Percentiles rank a stretch among this genome's conserved stretches.
These are phyloP conservation scores for Pachypsylla venusta DNA, from an alignment of 1,140 invertebrate genomes.

Conservation along the genomic window DNA sequence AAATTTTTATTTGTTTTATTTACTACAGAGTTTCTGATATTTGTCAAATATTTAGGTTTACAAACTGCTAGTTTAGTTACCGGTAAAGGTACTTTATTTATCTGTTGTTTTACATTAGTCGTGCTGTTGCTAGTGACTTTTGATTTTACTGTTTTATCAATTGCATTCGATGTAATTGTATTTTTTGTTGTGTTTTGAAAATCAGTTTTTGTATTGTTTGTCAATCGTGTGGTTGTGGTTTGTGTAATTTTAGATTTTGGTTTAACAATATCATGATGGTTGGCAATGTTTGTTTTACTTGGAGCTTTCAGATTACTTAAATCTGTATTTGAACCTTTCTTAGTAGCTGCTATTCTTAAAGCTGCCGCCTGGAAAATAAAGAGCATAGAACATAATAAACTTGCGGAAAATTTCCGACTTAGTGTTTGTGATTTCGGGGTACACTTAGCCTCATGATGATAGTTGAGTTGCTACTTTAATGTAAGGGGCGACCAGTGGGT, in stretches of 20 bases:
- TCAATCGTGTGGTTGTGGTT: background rate
- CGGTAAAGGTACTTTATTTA: background rate
- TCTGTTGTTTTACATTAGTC: background rate
- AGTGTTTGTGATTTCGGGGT: no score
- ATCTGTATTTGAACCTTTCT: background rate
- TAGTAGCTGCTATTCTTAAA: background rate
- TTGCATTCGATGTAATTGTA: background rate
- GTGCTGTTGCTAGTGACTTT: background rate
- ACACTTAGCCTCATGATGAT: no score
- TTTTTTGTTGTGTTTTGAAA: background rate
- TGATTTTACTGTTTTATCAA: no score
- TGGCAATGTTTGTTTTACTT: background rate
- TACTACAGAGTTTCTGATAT: background rate
- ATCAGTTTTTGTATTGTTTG: background rate
- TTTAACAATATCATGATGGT: background rate
- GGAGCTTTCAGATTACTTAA: background rate
- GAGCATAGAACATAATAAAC: no score
- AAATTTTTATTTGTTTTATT: background rate
- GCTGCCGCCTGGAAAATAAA: slow-evolving; percentile 2
- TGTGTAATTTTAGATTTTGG: background rate
- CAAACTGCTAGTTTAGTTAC: background rate
- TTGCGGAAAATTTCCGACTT: no score
- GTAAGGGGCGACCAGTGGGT: no score
- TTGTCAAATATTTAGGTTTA: background rate
- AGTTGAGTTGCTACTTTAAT: no score